These are phyloP conservation scores for Polia nebulosa DNA, from an alignment of 2,888 invertebrate genomes.

Conservation along the genomic window DNA sequence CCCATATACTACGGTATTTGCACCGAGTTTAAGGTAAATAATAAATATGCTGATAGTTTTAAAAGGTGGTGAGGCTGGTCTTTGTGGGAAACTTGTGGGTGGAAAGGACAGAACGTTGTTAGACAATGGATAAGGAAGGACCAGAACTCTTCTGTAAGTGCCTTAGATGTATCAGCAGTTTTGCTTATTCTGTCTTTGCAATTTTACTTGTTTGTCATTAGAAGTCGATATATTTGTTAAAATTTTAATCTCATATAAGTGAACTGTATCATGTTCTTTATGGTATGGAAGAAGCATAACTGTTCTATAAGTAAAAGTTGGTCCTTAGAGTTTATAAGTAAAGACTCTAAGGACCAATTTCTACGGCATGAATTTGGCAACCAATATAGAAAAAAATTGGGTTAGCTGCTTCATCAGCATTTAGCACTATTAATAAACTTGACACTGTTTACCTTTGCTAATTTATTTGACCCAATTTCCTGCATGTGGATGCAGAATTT, in stretches of 20 bases:
- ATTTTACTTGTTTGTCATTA: too few relatives aligned
- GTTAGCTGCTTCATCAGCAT: neutral
- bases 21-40: conserved; percentile 20
- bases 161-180: too few relatives aligned
- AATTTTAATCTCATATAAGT: too few relatives aligned
- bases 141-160: neutral
- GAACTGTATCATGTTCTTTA: too few relatives aligned
- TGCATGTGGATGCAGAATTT: neutral
- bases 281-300: neutral
- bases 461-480: conserved; percentile 24
- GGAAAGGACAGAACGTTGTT: neutral
- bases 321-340: neutral
- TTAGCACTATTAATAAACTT: conserved; percentile 29
- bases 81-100: neutral
- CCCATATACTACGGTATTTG: conserved; percentile 32
- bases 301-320: neutral
- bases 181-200: too few relatives aligned
- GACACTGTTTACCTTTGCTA: conserved; percentile 17
- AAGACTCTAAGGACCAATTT: neutral
- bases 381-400: neutral
- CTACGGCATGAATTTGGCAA: neutral
- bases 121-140: neutral
- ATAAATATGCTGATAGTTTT: neutral
- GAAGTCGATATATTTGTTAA: too few relatives aligned
- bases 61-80: neutral